Conservation (phyloP, 2,888 invertebrate species). For the Stenodema calcarata region DNA sequence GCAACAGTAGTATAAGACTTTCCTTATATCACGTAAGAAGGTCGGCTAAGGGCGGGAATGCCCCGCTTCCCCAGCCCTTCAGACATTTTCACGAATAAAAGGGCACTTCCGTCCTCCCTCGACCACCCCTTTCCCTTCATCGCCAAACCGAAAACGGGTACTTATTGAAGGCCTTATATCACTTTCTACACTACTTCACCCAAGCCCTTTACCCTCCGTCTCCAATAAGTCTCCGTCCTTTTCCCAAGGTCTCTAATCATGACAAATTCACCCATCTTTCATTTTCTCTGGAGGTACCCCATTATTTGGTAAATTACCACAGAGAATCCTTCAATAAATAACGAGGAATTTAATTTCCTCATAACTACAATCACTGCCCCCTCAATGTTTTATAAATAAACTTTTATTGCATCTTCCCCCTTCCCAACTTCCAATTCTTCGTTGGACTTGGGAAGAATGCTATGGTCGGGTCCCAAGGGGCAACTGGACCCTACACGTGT, state of each 20-base stretch:
- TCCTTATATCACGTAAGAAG: background rate
- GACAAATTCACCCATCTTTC: slow-evolving; percentile 41
- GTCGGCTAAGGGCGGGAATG: background rate
- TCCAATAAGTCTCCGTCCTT: background rate
- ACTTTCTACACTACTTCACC: slow-evolving; percentile 28
- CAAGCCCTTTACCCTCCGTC: background rate
- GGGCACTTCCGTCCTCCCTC: background rate
- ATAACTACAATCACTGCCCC: slow-evolving; percentile 33
- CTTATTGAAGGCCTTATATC: slow-evolving; percentile 42
- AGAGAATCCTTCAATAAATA: slow-evolving; percentile 18
- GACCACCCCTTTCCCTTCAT: slow-evolving; percentile 1
- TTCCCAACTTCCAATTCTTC: background rate
- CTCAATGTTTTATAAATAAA: slow-evolving; percentile 34
- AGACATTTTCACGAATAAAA: slow-evolving; percentile 18
- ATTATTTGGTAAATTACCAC: slow-evolving; percentile 2
- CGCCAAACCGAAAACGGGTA: slow-evolving; percentile 30
- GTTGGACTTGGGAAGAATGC: background rate
- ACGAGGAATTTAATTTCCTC: slow-evolving; percentile 41
- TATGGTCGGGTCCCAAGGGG: background rate
- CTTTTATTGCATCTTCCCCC: background rate
- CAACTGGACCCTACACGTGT: background rate
- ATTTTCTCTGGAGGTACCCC: background rate
- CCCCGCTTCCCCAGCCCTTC: background rate
- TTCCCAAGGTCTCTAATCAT: slow-evolving; percentile 14
- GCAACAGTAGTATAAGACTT: slow-evolving; percentile 21